phyloP scores from a whole-genome alignment of 2,797 vertebrate species.

The Pogonophryne albipinna region DNA sequence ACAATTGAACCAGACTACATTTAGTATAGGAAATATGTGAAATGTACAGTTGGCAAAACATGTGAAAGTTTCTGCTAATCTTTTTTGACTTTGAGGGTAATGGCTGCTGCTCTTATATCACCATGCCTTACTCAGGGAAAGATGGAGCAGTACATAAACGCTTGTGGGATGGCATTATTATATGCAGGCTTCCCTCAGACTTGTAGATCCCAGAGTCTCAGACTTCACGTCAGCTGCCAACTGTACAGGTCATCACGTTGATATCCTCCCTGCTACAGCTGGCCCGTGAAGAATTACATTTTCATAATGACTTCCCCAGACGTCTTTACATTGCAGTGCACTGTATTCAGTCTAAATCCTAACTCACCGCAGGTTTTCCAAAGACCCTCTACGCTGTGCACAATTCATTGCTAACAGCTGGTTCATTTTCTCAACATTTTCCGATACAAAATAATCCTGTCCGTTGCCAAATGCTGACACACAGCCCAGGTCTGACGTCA shows the following conservation, averaged over 20 bases:
- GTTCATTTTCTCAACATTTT: slow-evolving; percentile 51
- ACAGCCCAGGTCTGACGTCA: slow-evolving; percentile 32
- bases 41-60: slow-evolving; percentile 3
- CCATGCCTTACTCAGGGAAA: slow-evolving; percentile 21
- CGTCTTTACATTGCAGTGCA: slow-evolving; percentile 52
- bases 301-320: slow-evolving; percentile 73
- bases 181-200: slow-evolving; percentile 28
- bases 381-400: slow-evolving; percentile 58
- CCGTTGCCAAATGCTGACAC: slow-evolving; percentile 27
- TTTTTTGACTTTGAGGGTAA: slow-evolving; percentile 26
- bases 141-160: slow-evolving; percentile 39
- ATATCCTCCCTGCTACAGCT: slow-evolving; percentile 50
- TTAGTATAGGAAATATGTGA: neutral
- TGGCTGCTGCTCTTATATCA: slow-evolving; percentile 9
- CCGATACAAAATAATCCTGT: slow-evolving; percentile 23
- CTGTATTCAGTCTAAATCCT: slow-evolving; percentile 56
- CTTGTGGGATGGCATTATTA: slow-evolving; percentile 20
- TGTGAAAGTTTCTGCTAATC: neutral
- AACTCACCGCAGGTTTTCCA: slow-evolving; percentile 66
- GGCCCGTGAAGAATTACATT: slow-evolving; percentile 57
- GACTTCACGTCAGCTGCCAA: slow-evolving; percentile 49
- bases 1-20: neutral
- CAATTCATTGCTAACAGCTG: slow-evolving; percentile 77
- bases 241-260: slow-evolving; percentile 41
- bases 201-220: slow-evolving; percentile 36